phyloP scores from a whole-genome alignment of 2,797 vertebrate genomes.

The Mycteria americana region DNA sequence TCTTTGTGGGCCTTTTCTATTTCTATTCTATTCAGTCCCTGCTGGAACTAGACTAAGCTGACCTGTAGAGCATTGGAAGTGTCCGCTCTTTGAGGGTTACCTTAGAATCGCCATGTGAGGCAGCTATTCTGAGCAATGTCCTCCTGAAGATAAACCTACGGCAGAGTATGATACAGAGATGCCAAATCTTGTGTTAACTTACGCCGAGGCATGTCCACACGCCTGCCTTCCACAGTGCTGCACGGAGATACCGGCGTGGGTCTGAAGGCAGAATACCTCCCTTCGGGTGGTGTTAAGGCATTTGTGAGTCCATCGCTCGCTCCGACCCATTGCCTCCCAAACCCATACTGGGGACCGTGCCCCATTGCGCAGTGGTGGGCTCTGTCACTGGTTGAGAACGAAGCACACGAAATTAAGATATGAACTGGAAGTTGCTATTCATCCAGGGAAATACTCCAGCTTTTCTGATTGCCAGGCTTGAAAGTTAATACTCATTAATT shows the following conservation, averaged over 20 bases:
- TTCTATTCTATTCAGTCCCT: not conserved
- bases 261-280: not conserved
- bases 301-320: not conserved
- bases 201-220: rapidly evolving
- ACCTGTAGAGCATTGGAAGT: not conserved
- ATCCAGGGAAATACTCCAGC: not conserved
- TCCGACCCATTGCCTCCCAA: not conserved
- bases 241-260: not conserved
- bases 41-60: not conserved
- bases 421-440: not conserved
- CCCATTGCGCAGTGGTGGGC: rapidly evolving
- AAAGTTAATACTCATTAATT: not conserved
- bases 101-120: not conserved
- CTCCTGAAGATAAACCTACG: not conserved
- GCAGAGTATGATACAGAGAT: not conserved
- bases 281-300: not conserved
- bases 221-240: not conserved
- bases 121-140: not conserved
- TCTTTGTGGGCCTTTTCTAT: not conserved
- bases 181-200: not conserved
- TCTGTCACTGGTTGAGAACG: not conserved
- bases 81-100: not conserved
- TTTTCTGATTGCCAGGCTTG: not conserved
- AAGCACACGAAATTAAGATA: not conserved
- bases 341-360: not conserved